These are phyloP conservation scores for Malurus leucopterus DNA, from an alignment of 2,797 vertebrate genomes.

Conservation along the genomic window DNA sequence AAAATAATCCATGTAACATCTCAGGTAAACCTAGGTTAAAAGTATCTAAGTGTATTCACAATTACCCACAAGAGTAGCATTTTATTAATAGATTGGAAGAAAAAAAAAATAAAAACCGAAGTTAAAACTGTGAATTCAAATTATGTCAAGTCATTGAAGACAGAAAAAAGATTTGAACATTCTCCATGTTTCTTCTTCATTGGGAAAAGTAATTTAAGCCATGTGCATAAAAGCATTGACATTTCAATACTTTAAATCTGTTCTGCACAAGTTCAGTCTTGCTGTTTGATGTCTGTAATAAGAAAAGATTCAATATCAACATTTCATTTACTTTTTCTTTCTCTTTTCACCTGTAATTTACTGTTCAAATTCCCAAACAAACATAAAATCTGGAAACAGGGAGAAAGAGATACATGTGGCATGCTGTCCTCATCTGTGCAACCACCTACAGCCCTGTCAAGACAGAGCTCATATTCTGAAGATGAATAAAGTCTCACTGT, in stretches of 20 bases:
- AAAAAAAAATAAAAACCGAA: not conserved
- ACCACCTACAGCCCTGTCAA: not conserved
- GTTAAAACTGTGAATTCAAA: not conserved
- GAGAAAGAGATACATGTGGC: not conserved
- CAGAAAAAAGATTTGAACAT: not conserved
- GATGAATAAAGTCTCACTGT: not conserved
- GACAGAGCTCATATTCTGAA: not conserved
- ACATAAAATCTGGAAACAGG: not conserved
- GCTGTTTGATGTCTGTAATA: not conserved
- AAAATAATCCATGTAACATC: not conserved
- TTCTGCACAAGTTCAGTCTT: not conserved
- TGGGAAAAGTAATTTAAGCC: not conserved
- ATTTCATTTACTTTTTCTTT: not conserved
- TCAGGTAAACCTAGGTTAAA: not conserved
- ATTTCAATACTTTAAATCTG: not conserved
- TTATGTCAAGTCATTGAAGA: not conserved
- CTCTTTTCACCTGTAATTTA: not conserved
- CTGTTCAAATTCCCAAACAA: not conserved
- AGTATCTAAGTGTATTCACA: not conserved
- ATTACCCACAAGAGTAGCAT: not conserved
- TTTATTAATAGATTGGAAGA: not conserved
- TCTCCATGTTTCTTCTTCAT: not conserved
- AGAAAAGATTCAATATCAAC: not conserved
- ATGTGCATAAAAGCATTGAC: not conserved
- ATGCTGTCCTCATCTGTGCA: not conserved